phyloP scores from a whole-genome alignment of 53 echinoderm and acorn worm species.

The Glandiceps talaboti region DNA sequence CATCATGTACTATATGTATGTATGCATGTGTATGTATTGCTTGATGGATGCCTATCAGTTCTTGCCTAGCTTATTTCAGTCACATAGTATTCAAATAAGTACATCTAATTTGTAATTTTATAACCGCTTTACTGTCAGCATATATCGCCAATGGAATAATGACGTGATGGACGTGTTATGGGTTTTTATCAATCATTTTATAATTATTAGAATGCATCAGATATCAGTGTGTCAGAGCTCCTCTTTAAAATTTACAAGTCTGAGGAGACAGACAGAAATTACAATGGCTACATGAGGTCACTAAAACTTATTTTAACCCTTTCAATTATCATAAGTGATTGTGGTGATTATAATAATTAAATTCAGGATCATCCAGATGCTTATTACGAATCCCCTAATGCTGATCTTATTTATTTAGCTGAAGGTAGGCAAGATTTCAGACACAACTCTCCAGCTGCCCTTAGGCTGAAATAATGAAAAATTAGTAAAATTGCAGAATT shows the following conservation, averaged over 20 bases:
- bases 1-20: no score
- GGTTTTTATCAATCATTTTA: neutral
- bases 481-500: neutral
- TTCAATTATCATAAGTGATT: neutral
- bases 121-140: neutral
- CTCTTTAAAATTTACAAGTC: neutral
- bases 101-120: neutral
- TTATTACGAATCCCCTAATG: neutral
- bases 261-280: neutral
- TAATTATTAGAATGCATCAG: neutral
- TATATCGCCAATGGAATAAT: neutral
- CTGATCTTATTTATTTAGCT: neutral
- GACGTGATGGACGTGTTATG: neutral
- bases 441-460: neutral
- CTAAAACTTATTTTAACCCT: neutral
- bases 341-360: neutral
- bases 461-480: neutral
- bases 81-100: neutral
- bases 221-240: neutral
- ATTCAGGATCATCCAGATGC: neutral
- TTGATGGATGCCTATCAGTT: neutral
- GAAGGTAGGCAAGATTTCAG: neutral
- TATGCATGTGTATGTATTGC: neutral
- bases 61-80: neutral
- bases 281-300: neutral